Evolutionary conservation across 1,140 invertebrate species (phyloP), one percentile per base, ranked within the genome.

Genomic region (Paraescarpia echinospica): DNA sequence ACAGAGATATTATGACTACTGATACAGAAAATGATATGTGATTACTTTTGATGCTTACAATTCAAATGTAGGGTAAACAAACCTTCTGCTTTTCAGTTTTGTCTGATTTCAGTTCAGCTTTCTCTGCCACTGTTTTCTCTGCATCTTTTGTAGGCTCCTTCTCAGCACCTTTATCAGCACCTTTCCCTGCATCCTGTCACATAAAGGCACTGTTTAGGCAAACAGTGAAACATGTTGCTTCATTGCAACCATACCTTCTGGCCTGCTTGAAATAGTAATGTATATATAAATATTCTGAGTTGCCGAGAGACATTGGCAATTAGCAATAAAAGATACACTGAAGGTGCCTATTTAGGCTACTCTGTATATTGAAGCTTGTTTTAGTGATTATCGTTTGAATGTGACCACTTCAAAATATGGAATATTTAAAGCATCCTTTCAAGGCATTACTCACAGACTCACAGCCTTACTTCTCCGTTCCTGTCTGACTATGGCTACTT

Each of bases 21-120:
- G 59, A 77, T 14, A 77, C 2, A 77, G 59, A 0, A 1, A 77
- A 12, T 5, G 0, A 77, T 27, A 14, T 77, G 59, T 77, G 0
- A 14, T 18, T 77, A 51, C 18, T n/a, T n/a, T n/a, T n/a, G n/a
- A n/a, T n/a, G 48, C 27, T 2, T 77, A 18, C 59, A 77, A 33
- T 8, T 34, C 6, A 92, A 89, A 0, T 92, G 33, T 89, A 35
- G 33, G 34, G 14, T 89, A 18, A 27, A 93, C 95, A 93, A 33
- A 94, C 94, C 92, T 95, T 94, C 34, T 95, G 92, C 91, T 95
- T 94, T 89, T 94, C 94, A 93, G 96, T 96, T 89, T 96, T 96
- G 35, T 96, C 96, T 22, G 96, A 95, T 93, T 97, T 96, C 91
- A 96, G 96, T 88, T 97, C 96, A 92, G 97, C 97, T 93, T 97